Evolutionary conservation across 1,140 invertebrate species (phyloP).

Genomic region (Prorops nasuta): DNA sequence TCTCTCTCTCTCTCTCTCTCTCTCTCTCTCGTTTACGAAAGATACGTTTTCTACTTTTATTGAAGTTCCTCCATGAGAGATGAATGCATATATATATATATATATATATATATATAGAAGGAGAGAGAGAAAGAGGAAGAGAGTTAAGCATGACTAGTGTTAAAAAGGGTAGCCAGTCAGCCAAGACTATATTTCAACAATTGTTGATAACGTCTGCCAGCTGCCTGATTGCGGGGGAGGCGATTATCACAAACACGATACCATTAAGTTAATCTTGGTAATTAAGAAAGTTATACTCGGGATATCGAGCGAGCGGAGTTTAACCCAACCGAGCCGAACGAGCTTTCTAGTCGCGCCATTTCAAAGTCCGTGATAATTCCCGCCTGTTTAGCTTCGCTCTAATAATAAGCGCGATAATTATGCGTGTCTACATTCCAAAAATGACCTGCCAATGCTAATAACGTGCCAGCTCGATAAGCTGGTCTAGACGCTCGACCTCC

Average conservation of each 20-base stretch:
- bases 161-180: not conserved
- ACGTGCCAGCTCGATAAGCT: too few relatives aligned
- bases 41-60: too few relatives aligned
- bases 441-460: conserved; percentile 52
- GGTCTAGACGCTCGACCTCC: too few relatives aligned
- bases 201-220: not conserved
- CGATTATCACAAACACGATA: conserved; percentile 47
- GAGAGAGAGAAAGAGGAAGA: too few relatives aligned
- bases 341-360: not conserved
- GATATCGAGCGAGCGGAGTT: not conserved
- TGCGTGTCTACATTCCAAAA: conserved; percentile 35
- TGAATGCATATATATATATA: too few relatives aligned
- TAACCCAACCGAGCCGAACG: conserved; percentile 23
- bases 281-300: conserved; percentile 50
- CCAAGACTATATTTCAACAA: not conserved
- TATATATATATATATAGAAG: too few relatives aligned
- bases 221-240: conserved; percentile 11
- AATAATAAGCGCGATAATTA: conserved; percentile 56
- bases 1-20: not conserved
- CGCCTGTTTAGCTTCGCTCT: conserved; percentile 49
- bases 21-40: not conserved
- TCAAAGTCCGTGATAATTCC: conserved; percentile 47
- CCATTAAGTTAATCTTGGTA: conserved; percentile 55
- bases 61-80: too few relatives aligned
- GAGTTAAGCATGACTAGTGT: too few relatives aligned